Evolutionary conservation across 2,888 invertebrate species (phyloP), one percentile per base, ranked within the genome.

Genomic region (Trimorus sp.): DNA sequence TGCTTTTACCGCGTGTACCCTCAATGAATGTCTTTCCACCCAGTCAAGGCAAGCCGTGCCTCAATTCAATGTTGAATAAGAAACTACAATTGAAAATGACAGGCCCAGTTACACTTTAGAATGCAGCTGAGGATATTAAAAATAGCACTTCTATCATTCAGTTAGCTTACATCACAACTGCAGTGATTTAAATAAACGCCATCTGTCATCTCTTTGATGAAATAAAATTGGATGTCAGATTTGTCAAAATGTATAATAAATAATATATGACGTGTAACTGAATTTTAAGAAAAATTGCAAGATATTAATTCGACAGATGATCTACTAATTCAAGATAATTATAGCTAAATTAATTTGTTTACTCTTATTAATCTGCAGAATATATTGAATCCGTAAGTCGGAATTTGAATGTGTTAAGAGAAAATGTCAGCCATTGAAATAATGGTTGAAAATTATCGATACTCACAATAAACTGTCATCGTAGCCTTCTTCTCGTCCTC

Each of bases 391-490:
- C 37, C 12, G 48, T 12, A 48, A 48, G 8, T 48, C 12, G 48
- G 12, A 48, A 48, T 9, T 48, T 9, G 48, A 12, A 48, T 48
- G 8, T 9, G 9, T 4, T 12, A 9, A n/a, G 9, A 48, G 7
- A 12, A 48, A 8, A 48, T 7, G 2, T 48, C n/a, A n/a, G 48
- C 1, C 6, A 12, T 12, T 48, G 1, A 11, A 40, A 40, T 40
- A 40, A 16, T 68, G 16, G 14, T 68, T 0, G 51, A 60, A 48
- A n/a, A 12, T 45, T 16, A 8, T 11, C 7, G 60, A 68, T 86
- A 93, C 94, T 93, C 89, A 94, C 94, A 93, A 85, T 93, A 94
- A 83, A 94, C 92, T 59, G 93, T 91, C 92, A 94, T 92, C 42
- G 91, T 90, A 68, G 92, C 92, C 74, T 92, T 92, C 36, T 92